Percentiles rank a stretch among this genome's conserved stretches.
Conservation (phyloP, 2,797 vertebrate genomes). For the Anguilla marmorata region DNA sequence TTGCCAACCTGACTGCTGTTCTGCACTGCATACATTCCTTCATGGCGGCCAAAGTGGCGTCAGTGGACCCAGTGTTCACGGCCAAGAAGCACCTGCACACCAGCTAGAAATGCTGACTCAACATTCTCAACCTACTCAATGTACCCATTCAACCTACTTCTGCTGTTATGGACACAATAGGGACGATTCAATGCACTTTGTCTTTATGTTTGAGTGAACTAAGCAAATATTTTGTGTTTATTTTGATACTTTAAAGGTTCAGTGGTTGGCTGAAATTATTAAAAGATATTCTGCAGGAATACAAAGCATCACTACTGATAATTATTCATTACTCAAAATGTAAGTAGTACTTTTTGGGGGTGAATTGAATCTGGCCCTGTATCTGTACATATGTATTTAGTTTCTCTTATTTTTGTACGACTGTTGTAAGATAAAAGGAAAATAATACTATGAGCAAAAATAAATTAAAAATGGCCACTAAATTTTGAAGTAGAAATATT, state of each 20-base stretch:
- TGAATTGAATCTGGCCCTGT: conserved; percentile 41
- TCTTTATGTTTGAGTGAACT: background rate
- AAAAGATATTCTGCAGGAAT: background rate
- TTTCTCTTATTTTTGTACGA: conserved; percentile 83
- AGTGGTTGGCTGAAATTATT: background rate
- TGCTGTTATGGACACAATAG: background rate
- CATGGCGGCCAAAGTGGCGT: conserved; percentile 92
- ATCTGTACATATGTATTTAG: conserved; percentile 66
- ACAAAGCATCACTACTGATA: background rate
- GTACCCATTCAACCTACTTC: background rate
- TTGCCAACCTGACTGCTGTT: conserved; percentile 85
- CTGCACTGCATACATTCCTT: conserved; percentile 92
- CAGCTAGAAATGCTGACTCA: conserved; percentile 66
- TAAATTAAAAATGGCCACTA: background rate
- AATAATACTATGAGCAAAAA: conserved; percentile 46
- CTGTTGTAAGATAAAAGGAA: conserved; percentile 51
- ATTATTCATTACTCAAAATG: conserved; percentile 1
- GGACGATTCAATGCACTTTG: background rate
- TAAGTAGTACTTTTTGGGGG: background rate
- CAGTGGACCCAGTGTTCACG: conserved; percentile 87
- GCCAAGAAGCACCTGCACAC: conserved; percentile 76
- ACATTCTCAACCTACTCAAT: background rate
- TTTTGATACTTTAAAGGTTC: background rate
- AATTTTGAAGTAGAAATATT: conserved; percentile 52
- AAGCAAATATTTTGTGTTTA: background rate